Evolutionary conservation across 1,140 invertebrate species (phyloP), one percentile per base, ranked within the genome.

Genomic region (Proales similis): DNA sequence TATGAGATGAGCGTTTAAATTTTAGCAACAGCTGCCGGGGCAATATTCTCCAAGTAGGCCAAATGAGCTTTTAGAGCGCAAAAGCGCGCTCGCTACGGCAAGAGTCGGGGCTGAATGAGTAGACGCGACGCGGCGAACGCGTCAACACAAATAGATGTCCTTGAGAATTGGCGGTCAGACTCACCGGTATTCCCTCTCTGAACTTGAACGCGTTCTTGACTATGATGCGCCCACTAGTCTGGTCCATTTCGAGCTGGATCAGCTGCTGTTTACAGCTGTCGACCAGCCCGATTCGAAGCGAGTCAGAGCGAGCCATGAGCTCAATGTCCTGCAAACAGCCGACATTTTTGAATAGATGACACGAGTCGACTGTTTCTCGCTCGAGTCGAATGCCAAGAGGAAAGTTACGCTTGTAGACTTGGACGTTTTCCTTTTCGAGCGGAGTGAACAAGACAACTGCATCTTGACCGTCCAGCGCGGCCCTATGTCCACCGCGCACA

Each of bases 71-170:
- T 42, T 0, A 26, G 30, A 39, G 27, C 24, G 42, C 26, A 20
- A 49, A 49, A 30, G 17, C 32, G 20, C 22, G 26, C 19, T 39
- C 42, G 24, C 22, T 36, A 39, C 42, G 42, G 45, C 51, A 57
- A 42, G 42, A 36, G 42, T 42, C 45, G 19, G 51, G 51, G 45
- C 45, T 42, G 12, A 57, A 39, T 19, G 45, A 42, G 17, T 57
- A 57, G 14, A 57, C 45, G 42, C 45, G 42, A 12, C 51, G 19
- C 20, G 51, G 51, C 32, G n/a, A 42, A 19, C 45, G 36, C 27
- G 51, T 42, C 14, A 57, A n/a, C 7, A 57, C 51, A 57, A 57
- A 57, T 17, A 57, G 27, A 42, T 57, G 45, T 5, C 38, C 51
- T 11, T 42, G 36, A 12, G 42, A 42, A 57, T 57, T 57, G 26